Evolutionary conservation across 2,888 invertebrate genomes (phyloP).

Genomic region (Yponomeuta cagnagella): DNA sequence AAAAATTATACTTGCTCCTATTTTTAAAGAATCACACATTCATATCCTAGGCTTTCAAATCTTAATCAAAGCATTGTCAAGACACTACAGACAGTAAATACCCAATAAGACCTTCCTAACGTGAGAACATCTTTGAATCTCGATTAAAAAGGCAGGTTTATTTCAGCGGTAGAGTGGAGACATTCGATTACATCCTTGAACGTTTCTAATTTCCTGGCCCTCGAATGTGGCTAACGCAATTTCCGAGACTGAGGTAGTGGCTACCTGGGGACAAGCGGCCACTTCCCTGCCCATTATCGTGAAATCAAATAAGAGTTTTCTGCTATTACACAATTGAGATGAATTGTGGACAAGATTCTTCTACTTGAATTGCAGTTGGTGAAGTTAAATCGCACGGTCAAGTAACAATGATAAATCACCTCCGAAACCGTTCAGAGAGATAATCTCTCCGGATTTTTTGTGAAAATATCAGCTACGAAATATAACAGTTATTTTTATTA

Average conservation of each 20-base stretch:
- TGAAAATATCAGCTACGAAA: slow-evolving; percentile 22
- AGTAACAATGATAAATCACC: too few species aligned
- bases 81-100: background rate
- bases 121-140: slow-evolving; percentile 22
- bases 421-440: too few species aligned
- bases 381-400: too few species aligned
- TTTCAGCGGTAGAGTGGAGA: slow-evolving; percentile 42
- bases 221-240: slow-evolving; percentile 73
- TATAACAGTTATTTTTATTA: slow-evolving; percentile 41
- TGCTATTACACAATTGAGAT: slow-evolving; percentile 54
- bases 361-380: background rate
- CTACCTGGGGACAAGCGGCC: slow-evolving; percentile 55
- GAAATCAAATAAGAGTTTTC: slow-evolving; percentile 62
- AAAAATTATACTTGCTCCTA: too few species aligned
- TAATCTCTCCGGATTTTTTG: too few species aligned
- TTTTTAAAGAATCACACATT: too few species aligned
- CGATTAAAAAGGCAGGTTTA: slow-evolving; percentile 35
- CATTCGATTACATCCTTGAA: slow-evolving; percentile 71
- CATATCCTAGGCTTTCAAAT: too few species aligned
- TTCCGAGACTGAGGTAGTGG: slow-evolving; percentile 61
- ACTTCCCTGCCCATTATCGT: slow-evolving; percentile 54
- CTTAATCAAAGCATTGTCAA: too few species aligned
- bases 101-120: background rate
- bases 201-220: slow-evolving; percentile 74
- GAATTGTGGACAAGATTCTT: slow-evolving; percentile 32